Evolutionary conservation across 2,888 invertebrate genomes (phyloP).

Genomic region (Drosophila limbata): DNA sequence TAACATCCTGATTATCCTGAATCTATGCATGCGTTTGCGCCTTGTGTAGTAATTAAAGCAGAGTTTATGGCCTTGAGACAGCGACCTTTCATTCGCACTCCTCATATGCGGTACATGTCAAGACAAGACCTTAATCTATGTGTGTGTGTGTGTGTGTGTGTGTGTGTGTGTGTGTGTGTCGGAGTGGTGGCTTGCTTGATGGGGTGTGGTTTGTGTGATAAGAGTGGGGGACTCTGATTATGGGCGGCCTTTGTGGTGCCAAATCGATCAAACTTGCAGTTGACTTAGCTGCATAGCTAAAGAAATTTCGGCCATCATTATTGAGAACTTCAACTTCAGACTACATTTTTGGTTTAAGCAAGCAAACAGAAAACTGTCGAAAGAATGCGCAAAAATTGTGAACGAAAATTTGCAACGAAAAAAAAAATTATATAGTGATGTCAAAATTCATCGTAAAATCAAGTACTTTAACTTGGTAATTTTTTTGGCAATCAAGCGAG

Average conservation of each 20-base stretch:
- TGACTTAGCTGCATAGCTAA: slow-evolving; percentile 34
- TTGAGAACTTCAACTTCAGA: slow-evolving; percentile 1
- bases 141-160: background rate
- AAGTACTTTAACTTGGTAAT: too few species aligned
- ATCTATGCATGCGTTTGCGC: slow-evolving; percentile 4
- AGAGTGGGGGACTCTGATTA: background rate
- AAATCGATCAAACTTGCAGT: slow-evolving; percentile 74
- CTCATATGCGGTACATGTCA: slow-evolving; percentile 46
- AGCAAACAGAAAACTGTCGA: background rate
- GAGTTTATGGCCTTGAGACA: slow-evolving; percentile 29
- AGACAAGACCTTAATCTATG: slow-evolving; percentile 43
- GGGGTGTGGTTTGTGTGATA: background rate
- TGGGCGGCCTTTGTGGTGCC: slow-evolving; percentile 21
- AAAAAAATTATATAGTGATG: too few species aligned
- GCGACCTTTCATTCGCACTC: slow-evolving; percentile 30
- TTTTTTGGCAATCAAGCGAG: too few species aligned
- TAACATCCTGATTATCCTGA: slow-evolving; percentile 11
- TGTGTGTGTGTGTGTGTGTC: slow-evolving; percentile 5
- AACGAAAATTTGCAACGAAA: background rate
- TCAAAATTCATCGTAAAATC: too few species aligned
- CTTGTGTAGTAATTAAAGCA: slow-evolving; percentile 28
- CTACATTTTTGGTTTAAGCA: background rate
- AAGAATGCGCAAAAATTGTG: background rate
- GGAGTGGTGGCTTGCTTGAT: background rate
- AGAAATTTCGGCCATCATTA: slow-evolving; percentile 7